Evolutionary conservation across 2,888 invertebrate species (phyloP).

Genomic region (Orchestes rusci): DNA sequence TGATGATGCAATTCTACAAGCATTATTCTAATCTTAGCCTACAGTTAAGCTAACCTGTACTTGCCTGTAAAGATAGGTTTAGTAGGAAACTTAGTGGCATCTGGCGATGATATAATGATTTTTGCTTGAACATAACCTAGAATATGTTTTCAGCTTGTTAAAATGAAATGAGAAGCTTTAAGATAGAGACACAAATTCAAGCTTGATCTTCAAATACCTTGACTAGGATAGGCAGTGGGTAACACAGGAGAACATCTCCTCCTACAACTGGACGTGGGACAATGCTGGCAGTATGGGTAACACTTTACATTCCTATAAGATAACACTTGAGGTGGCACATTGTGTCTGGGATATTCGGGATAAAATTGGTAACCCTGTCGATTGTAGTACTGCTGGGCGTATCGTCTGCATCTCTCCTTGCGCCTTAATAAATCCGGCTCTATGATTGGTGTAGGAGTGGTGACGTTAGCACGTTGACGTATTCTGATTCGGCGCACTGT

Average conservation of each 20-base stretch:
- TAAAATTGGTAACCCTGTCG: slow-evolving; percentile 12
- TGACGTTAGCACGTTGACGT: slow-evolving; percentile 6
- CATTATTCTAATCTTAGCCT: too few relatives aligned
- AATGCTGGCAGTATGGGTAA: slow-evolving; percentile 27
- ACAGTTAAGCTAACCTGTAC: too few relatives aligned
- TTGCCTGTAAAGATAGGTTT: slow-evolving; percentile 22
- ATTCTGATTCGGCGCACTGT: slow-evolving; percentile 18
- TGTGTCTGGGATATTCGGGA: slow-evolving; percentile 14
- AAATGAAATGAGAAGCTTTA: slow-evolving; percentile 13
- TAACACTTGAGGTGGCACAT: slow-evolving; percentile 20
- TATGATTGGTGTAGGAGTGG: too few relatives aligned
- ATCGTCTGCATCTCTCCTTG: slow-evolving; percentile 23
- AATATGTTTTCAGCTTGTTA: slow-evolving; percentile 16
- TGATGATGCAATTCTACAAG: too few relatives aligned
- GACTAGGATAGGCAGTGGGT: slow-evolving; percentile 7
- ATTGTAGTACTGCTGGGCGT: slow-evolving; percentile 26
- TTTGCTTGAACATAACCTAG: slow-evolving; percentile 23
- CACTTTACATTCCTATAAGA: slow-evolving; percentile 23
- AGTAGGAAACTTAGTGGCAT: slow-evolving; percentile 22
- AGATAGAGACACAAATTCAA: not conserved
- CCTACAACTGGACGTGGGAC: slow-evolving; percentile 29
- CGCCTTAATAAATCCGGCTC: too few relatives aligned
- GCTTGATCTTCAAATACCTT: slow-evolving; percentile 12
- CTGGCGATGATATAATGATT: slow-evolving; percentile 23
- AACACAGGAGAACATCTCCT: slow-evolving; percentile 26